A percentile compares a stretch with the other conserved stretches of the same genome.
These are phyloP conservation scores for Marisa cornuarietis DNA, from an alignment of 1,140 invertebrate species.

Conservation along the genomic window DNA sequence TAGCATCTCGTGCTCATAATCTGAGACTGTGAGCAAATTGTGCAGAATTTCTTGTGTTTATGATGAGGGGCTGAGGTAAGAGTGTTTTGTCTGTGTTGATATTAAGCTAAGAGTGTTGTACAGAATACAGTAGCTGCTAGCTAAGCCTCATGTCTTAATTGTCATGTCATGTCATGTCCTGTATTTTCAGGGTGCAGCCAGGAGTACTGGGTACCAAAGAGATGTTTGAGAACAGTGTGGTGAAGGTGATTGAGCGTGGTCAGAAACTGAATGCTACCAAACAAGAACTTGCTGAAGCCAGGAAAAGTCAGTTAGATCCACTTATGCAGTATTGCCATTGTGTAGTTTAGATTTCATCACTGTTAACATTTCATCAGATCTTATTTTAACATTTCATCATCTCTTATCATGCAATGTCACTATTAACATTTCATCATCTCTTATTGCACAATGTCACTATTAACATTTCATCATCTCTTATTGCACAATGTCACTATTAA, in stretches of 20 bases:
- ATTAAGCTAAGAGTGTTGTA: no score
- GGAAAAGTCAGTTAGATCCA: constrained; percentile 50
- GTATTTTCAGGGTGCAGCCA: constrained; percentile 54
- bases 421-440: no score
- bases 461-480: no score
- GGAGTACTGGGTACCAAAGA: constrained; percentile 48
- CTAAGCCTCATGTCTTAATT: neutral
- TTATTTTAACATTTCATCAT: no score
- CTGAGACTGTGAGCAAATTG: no score
- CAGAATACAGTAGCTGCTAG: neutral
- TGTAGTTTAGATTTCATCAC: no score
- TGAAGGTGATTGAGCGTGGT: constrained; percentile 53
- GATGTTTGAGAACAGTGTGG: constrained; percentile 51
- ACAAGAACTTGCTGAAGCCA: constrained; percentile 59
- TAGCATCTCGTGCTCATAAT: no score
- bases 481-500: no score
- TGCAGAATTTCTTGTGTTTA: neutral
- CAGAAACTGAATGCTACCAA: constrained; percentile 61
- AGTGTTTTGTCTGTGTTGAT: neutral
- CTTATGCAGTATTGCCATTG: no score
- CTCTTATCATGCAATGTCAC: no score
- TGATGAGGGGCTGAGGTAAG: neutral
- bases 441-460: no score
- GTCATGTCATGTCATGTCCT: neutral
- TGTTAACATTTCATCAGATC: no score